Conservation (phyloP, 2,888 invertebrate species). For the Cataglyphis cursor region DNA sequence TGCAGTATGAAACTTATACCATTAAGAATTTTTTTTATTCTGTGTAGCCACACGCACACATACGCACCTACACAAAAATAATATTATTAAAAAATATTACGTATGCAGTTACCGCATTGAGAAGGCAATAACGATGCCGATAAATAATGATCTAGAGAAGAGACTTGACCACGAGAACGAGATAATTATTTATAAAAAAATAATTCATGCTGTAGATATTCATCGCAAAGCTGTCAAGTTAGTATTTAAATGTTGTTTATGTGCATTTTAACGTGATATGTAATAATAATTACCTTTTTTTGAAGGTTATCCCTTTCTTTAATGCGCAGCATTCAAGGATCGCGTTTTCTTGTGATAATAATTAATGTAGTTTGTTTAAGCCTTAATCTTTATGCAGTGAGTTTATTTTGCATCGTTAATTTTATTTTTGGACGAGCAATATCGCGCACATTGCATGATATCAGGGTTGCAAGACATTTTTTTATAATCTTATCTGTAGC, state of each 20-base stretch:
- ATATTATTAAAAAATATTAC: background rate
- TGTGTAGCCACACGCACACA: too few relatives aligned
- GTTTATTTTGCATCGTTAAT: background rate
- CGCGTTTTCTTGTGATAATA: background rate
- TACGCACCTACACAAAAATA: too few relatives aligned
- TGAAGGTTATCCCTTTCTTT: background rate
- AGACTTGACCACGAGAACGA: background rate
- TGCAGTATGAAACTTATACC: background rate
- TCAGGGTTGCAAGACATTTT: background rate
- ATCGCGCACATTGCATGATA: background rate
- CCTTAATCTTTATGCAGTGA: conserved; percentile 16
- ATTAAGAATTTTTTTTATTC: too few relatives aligned
- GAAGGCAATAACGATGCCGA: background rate
- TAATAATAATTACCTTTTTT: background rate
- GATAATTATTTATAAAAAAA: background rate
- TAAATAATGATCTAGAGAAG: background rate
- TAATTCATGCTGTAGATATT: conserved; percentile 29
- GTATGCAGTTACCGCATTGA: conserved; percentile 29
- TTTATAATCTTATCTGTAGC: background rate
- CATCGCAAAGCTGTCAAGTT: conserved; percentile 35
- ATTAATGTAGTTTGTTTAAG: background rate
- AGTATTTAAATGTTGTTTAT: background rate
- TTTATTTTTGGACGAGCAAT: background rate
- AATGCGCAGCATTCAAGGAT: background rate
- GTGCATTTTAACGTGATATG: background rate